Conservation (phyloP, 1,140 invertebrate species). For the Armadillidium nasatum region DNA sequence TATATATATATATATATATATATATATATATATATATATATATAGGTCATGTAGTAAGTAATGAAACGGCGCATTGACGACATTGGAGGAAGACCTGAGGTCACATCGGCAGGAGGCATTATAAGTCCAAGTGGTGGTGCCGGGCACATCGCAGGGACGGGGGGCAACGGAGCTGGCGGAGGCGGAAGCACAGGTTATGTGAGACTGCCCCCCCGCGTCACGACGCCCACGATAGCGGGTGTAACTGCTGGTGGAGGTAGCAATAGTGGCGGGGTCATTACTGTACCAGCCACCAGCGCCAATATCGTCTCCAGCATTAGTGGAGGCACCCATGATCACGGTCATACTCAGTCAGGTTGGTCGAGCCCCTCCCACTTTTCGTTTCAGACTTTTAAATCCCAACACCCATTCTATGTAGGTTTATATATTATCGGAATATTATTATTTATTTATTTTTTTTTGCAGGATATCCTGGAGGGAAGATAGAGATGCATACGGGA, state of each 20-base stretch:
- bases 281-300: background rate
- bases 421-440: background rate
- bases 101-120: background rate
- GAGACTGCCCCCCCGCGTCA: background rate
- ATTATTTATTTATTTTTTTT: background rate
- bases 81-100: background rate
- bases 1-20: too few species aligned
- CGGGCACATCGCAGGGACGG: background rate
- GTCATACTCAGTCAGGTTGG: background rate
- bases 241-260: background rate
- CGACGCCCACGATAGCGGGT: background rate
- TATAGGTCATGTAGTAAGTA: background rate
- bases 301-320: background rate
- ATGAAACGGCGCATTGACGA: slow-evolving; percentile 2
- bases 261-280: background rate
- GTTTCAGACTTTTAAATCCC: too few species aligned
- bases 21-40: too few species aligned
- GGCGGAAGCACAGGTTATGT: background rate
- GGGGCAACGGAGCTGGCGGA: background rate
- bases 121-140: background rate
- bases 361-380: background rate
- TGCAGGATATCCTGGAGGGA: background rate
- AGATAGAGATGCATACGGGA: background rate
- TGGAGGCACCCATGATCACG: background rate
- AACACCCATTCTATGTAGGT: too few species aligned